Conservation (phyloP, 1,140 invertebrate genomes). For the Scaptomyza hsui region DNA sequence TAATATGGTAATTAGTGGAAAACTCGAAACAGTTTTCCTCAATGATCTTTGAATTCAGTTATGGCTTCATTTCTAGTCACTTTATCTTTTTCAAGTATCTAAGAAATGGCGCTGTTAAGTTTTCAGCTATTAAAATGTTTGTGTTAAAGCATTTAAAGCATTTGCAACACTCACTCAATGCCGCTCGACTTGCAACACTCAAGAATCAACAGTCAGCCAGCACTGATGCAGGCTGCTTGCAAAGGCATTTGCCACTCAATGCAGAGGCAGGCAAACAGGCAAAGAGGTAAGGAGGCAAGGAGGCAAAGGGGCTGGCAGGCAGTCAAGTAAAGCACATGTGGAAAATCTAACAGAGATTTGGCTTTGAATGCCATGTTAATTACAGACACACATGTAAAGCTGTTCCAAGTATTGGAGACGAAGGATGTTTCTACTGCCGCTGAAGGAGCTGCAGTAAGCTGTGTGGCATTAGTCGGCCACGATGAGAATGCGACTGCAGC, state of each 20-base stretch:
- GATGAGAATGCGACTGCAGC: conserved; percentile 40
- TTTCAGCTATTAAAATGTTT: conserved; percentile 10
- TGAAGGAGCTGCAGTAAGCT: conserved; percentile 41
- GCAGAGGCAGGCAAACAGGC: conserved; percentile 1
- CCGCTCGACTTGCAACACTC: background rate
- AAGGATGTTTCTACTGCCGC: background rate
- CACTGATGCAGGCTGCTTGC: conserved; percentile 3
- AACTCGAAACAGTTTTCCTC: too few species aligned
- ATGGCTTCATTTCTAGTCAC: too few species aligned
- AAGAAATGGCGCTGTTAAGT: too few species aligned
- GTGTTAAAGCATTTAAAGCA: conserved; percentile 14
- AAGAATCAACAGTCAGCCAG: background rate
- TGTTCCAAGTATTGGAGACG: background rate
- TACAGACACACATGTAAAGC: conserved; percentile 36
- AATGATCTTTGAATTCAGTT: too few species aligned
- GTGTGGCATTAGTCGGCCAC: conserved; percentile 62
- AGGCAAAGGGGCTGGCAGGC: background rate
- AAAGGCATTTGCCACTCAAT: conserved; percentile 49
- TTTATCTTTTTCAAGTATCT: too few species aligned
- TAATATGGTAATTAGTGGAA: too few species aligned
- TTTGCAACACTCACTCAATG: background rate
- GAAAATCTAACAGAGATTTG: conserved; percentile 55
- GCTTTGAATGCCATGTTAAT: conserved; percentile 80
- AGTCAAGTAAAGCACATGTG: conserved; percentile 39
- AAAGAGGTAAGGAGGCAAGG: background rate